Evolutionary conservation across 2,113 vertebrate species (phyloP).

Genomic region (Felis chaus): DNA sequence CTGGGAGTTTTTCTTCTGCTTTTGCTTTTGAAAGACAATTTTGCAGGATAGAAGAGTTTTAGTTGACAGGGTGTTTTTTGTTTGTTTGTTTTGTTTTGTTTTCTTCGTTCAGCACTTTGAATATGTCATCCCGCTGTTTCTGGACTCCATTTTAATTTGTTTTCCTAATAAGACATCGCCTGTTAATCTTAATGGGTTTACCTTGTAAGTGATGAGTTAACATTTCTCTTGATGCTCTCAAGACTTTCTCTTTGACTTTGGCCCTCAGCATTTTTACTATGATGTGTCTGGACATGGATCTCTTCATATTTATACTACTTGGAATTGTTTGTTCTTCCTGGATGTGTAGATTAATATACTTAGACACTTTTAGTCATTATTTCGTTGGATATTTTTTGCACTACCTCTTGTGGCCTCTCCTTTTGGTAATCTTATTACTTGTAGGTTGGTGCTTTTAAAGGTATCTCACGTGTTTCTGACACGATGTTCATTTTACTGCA

Average conservation of each 20-base stretch:
- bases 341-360: background rate
- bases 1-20: background rate
- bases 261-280: background rate
- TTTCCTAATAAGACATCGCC: background rate
- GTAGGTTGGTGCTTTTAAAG: background rate
- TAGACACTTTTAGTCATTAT: background rate
- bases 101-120: background rate
- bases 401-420: background rate
- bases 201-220: background rate
- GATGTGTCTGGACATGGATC: background rate
- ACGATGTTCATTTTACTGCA: background rate
- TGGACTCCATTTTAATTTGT: background rate
- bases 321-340: background rate
- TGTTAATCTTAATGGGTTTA: background rate
- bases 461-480: background rate
- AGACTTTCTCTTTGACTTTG: background rate
- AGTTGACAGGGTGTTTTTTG: no score
- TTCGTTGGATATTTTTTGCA: background rate
- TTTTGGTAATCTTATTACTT: background rate
- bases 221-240: background rate
- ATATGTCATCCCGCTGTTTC: background rate
- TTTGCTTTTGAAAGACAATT: background rate
- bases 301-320: background rate
- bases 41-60: background rate
- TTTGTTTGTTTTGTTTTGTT: background rate